Base-by-base conservation (phyloP, 2,113 vertebrate species). In the Holacanthus passer region DNA sequence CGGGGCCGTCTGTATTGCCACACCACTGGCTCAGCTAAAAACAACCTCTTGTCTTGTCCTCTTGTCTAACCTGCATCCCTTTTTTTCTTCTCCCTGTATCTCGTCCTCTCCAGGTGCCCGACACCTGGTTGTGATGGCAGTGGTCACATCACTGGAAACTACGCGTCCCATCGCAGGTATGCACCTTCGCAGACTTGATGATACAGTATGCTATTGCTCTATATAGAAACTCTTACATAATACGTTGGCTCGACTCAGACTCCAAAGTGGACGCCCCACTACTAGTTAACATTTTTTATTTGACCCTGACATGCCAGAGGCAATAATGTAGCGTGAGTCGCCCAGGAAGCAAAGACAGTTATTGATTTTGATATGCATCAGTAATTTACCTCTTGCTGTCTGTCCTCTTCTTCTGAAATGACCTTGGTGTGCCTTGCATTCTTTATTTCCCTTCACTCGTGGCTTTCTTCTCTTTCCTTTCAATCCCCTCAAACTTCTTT, bases 121-220 rank as follows among this genome's bases (percentile, higher is more conserved):
- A 99, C 98, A 77, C 98, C 98, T 41, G 98, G 98, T 77, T 99
- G 98, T 94, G 98, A 99, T 0, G 98, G 98, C 93, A 99, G 98
- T 0, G 98, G 98, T 93, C 98, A 99, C 95, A 99, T 99, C 94
- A 99, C 98, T 1, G 98, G 98, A 91, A 99, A 99, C 95, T 99
- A 99, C 91, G 98, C 98, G 88, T 99, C 98, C 85, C 98, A 99
- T 89, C 98, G 98, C 96, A 99, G 98, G 98, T 99, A 95, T 9
- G 92, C 92, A 16, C 52, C 12, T 13, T 2, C 41, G 55, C 37
- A 24, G 48, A 20, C 47, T 59, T 59, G 56, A 11, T 41, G 48
- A 66, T n/a, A 39, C 39, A 39, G n/a, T 31, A 5, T 17, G 14
- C 29, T 22, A 6, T 27, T 39, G 47, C 68, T 48, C 47, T 69